Evolutionary conservation across 2,888 invertebrate species (phyloP), one percentile per base, ranked within the genome.

Genomic region (Ophion obscuratus): DNA sequence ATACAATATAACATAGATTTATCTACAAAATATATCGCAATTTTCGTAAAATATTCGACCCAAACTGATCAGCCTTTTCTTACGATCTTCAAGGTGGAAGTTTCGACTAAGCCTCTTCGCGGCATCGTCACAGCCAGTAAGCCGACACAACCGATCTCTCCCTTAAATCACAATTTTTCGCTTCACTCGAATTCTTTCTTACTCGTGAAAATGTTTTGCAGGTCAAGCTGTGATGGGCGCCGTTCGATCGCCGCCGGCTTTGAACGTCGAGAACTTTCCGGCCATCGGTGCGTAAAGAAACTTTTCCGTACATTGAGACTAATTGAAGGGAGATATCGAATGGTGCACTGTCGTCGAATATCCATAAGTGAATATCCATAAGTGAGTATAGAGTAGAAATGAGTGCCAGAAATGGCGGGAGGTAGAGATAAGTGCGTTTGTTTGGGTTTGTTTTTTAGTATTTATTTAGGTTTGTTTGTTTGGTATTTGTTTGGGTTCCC

Each of bases 121-220:
- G 17, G 47, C 9, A 89, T 91, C 11, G 87, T 74, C 20, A 87
- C 90, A 9, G 74, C 67, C 62, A 79, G 91, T 91, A 88, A 87
- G 81, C 82, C 61, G 9, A 64, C 14, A 24, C 9, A 17, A 53
- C 53, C 17, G 14, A 53, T 14, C 53, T 14, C 4, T 53, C 3
- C 36, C 44, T 27, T 67, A 20, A 64, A 62, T n/a, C 53, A n/a
- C 7, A 17, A 31, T 27, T n/a, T 64, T 80, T 44, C n/a, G 47
- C 10, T 64, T 76, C 71, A 24, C 57, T 77, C 68, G 73, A 83
- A 83, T 71, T 61, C 47, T 78, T 71, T 5, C 2, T 10, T 66
- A 66, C 84, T 31, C 11, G 78, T 68, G 71, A 70, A 31, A 76
- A 36, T 61, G 36, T 2, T 14, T 74, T n/a, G 64, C 44, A 82